phyloP scores from a whole-genome alignment of 2,888 invertebrate species.

The Scaptomyza parva region DNA sequence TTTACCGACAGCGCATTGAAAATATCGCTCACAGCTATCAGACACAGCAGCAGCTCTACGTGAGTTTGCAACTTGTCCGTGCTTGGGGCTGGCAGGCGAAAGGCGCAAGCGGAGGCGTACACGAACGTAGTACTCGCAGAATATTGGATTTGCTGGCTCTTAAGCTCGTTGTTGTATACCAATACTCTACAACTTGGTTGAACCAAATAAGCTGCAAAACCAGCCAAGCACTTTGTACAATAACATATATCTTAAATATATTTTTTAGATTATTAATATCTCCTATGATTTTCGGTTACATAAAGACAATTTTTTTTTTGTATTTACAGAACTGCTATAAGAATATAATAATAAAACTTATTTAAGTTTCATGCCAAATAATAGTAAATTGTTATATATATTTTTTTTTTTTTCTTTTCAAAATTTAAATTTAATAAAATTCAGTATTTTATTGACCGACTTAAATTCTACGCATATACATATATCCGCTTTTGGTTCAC shows the following conservation, averaged over 20 bases:
- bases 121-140: constrained; percentile 1
- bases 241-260: too few relatives aligned
- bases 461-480: too few relatives aligned
- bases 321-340: not conserved
- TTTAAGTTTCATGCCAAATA: too few relatives aligned
- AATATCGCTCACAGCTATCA: constrained; percentile 68
- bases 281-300: too few relatives aligned
- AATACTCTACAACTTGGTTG: constrained; percentile 17
- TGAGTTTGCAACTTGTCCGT: constrained; percentile 66
- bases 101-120: not conserved
- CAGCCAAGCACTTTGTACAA: too few relatives aligned
- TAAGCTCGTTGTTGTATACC: constrained; percentile 31
- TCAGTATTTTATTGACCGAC: not conserved
- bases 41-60: constrained; percentile 48
- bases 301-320: too few relatives aligned
- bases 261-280: not conserved
- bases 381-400: too few relatives aligned
- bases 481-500: constrained; percentile 34
- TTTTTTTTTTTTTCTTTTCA: too few relatives aligned
- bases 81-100: not conserved
- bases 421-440: too few relatives aligned
- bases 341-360: too few relatives aligned
- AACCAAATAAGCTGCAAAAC: constrained; percentile 15
- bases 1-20: constrained; percentile 77
- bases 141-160: constrained; percentile 56